Base-by-base conservation (phyloP, 2,888 invertebrate genomes). In the Pyrrhosoma nymphula region DNA sequence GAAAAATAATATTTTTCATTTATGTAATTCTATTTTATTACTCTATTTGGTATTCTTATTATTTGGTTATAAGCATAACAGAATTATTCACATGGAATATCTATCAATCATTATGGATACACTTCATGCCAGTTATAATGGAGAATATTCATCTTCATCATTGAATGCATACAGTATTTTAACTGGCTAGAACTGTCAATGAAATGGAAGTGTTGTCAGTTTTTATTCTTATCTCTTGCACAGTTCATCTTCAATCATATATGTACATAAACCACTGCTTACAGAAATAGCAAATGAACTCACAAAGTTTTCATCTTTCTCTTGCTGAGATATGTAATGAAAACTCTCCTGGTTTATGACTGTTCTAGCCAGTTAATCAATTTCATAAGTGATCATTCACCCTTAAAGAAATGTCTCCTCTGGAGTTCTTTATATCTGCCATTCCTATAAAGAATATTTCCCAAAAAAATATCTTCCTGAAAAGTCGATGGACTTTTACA, bases 131-230 rank as follows among this genome's bases (percentile, higher is more conserved):
- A 93, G 47, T 16, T 35, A 35, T 82, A 35, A 35, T 82, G 47
- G 93, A 93, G 60, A 60, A 93, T 93, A 93, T 93, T 93, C 93
- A 93, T 93, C 69, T 93, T 93, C 75, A 39, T 93, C 35, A 69
- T 93, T 93, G 47, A 60, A 63, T 93, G 69, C 63, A 93, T 93
- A 75, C n/a, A 93, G 75, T 63, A 35, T 39, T 93, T 93, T 47
- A 26, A 69, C 93, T 93, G 47, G 55, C 93, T 93, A 55, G 39
- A 93, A 69, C 23, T 75, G 47, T 93, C n/a, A 93, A 93, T 93
- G 93, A 69, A 26, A 20, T n/a, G 26, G 89, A 56, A 56, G 20
- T 55, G 12, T 82, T 16, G 35, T 35, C 16, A 82, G 16, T 35
- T 16, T 30, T 6, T 0, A 30, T 16, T 35, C 1, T 82, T 3